These are phyloP conservation scores for Arrhopalites spinosus DNA, from an alignment of 2,888 invertebrate species.

Conservation along the genomic window DNA sequence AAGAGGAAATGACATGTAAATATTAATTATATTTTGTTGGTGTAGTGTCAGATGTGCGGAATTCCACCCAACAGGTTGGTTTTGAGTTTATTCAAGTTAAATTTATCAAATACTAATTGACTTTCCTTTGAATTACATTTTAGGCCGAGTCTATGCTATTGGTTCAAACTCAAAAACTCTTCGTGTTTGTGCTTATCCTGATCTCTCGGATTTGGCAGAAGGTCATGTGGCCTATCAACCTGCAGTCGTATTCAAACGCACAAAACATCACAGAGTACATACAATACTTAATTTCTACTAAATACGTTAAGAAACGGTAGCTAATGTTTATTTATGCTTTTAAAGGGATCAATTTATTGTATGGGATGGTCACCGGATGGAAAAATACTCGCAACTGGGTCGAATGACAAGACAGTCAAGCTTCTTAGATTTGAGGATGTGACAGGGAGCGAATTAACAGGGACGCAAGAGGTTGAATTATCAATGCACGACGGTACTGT, in stretches of 20 bases:
- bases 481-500: slow-evolving; percentile 99
- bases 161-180: slow-evolving; percentile 98
- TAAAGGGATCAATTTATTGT: slow-evolving; percentile 92
- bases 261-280: slow-evolving; percentile 91
- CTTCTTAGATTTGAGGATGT: slow-evolving; percentile 92
- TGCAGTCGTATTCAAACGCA: slow-evolving; percentile 89
- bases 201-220: slow-evolving; percentile 72
- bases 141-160: slow-evolving; percentile 92
- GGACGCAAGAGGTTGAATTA: slow-evolving; percentile 77
- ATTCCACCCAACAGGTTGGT: slow-evolving; percentile 96
- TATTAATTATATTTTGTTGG: background rate
- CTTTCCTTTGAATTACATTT: too few relatives aligned
- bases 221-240: slow-evolving; percentile 86
- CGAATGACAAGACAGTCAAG: slow-evolving; percentile 98
- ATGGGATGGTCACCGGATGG: slow-evolving; percentile 96
- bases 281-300: too few relatives aligned
- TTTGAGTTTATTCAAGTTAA: too few relatives aligned
- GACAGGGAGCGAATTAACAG: slow-evolving; percentile 70
- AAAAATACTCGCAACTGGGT: slow-evolving; percentile 95
- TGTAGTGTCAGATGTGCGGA: slow-evolving; percentile 77
- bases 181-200: slow-evolving; percentile 93
- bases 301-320: too few relatives aligned
- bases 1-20: background rate
- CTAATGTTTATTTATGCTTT: too few relatives aligned
- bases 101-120: too few relatives aligned